These are phyloP conservation scores for Parnassius glacialis DNA, from an alignment of 2,888 invertebrate genomes.

Conservation along the genomic window DNA sequence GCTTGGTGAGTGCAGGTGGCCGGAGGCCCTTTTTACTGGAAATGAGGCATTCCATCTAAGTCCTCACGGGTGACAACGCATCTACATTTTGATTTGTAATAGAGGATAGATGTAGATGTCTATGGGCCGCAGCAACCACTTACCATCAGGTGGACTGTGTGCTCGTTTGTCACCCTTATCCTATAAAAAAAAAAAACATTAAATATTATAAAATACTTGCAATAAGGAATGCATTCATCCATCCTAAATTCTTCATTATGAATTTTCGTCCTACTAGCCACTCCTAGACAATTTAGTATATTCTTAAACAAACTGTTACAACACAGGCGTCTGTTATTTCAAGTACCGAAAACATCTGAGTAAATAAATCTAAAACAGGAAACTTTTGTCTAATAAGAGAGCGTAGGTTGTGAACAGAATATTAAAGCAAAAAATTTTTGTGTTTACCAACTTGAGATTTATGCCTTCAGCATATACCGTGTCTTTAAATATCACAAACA, in stretches of 20 bases:
- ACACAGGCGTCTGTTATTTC: slow-evolving; percentile 45
- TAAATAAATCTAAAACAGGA: slow-evolving; percentile 66
- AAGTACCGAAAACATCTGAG: slow-evolving; percentile 63
- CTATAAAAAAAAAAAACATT: no score
- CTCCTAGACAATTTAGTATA: slow-evolving; percentile 31
- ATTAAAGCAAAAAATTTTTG: slow-evolving; percentile 33
- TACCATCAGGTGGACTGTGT: no score
- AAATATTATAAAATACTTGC: no score
- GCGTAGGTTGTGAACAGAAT: slow-evolving; percentile 33
- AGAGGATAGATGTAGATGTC: no score
- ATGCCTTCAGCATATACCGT: slow-evolving; percentile 3
- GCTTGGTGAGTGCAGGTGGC: no score
- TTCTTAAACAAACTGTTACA: slow-evolving; percentile 44
- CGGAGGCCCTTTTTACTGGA: no score
- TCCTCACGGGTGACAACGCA: no score
- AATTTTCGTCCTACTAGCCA: slow-evolving; percentile 38
- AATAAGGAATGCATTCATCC: no score
- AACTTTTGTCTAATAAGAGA: slow-evolving; percentile 39
- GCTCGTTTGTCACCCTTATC: no score
- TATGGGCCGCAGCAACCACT: no score
- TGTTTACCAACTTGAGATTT: slow-evolving; percentile 32
- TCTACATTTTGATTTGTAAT: no score
- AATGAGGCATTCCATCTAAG: no score
- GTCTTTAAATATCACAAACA: slow-evolving; percentile 1
- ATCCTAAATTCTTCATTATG: neutral